Percentiles rank a stretch among this genome's conserved stretches.
phyloP scores from a whole-genome alignment of 1,140 invertebrate species.

The Mylabris phalerata region DNA sequence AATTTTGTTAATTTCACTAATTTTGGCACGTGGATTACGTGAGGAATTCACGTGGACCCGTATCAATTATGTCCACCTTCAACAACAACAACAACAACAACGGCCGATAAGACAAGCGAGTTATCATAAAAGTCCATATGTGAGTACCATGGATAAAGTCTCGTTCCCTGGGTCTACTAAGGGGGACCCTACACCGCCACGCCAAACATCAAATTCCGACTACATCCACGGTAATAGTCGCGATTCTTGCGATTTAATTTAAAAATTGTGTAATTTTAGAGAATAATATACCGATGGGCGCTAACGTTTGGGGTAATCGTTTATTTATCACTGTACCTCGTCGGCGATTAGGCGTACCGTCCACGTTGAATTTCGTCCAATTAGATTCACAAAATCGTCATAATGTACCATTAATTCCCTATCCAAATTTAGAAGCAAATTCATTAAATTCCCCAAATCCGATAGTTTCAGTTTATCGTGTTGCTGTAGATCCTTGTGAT shows the following conservation, averaged over 20 bases:
- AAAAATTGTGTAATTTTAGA: slow-evolving; percentile 37
- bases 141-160: too few species aligned
- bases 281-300: slow-evolving; percentile 68
- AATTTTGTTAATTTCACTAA: background rate
- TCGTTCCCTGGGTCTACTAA: slow-evolving; percentile 6
- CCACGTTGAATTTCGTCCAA: slow-evolving; percentile 61
- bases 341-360: slow-evolving; percentile 57
- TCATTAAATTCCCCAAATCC: slow-evolving; percentile 33
- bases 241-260: background rate
- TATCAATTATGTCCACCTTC: slow-evolving; percentile 31
- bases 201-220: background rate
- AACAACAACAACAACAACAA: slow-evolving; percentile 1
- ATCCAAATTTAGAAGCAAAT: slow-evolving; percentile 54
- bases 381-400: slow-evolving; percentile 38
- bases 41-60: slow-evolving; percentile 38
- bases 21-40: slow-evolving; percentile 4
- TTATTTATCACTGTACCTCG: slow-evolving; percentile 67
- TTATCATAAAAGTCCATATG: background rate
- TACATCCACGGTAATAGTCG: slow-evolving; percentile 3
- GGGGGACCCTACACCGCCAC: background rate
- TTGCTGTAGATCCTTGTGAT: slow-evolving; percentile 58
- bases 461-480: slow-evolving; percentile 58
- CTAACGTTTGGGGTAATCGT: slow-evolving; percentile 56
- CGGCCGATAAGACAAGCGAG: background rate
- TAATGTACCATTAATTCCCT: slow-evolving; percentile 50